Evolutionary conservation across 2,113 vertebrate genomes (phyloP).

Genomic region (Microcebus murinus): DNA sequence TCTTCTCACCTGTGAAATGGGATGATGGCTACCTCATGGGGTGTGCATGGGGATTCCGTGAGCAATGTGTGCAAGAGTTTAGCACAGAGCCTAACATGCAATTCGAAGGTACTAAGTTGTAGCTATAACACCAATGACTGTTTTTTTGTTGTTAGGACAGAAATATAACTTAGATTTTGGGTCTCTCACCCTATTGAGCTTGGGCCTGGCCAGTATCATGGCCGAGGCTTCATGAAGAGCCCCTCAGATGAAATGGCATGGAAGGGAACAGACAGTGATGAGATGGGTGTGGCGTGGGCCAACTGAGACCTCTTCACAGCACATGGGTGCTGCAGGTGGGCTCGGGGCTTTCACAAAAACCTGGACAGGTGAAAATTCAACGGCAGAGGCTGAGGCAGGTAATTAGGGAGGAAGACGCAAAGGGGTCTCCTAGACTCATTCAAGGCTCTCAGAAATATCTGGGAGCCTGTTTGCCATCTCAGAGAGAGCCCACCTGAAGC

Average conservation of each 20-base stretch:
- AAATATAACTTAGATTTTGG: neutral
- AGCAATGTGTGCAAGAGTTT: neutral
- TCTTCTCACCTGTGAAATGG: neutral
- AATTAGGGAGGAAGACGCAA: neutral
- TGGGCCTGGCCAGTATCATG: neutral
- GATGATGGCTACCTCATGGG: neutral
- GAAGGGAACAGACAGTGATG: neutral
- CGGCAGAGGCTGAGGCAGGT: neutral
- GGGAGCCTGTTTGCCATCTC: neutral
- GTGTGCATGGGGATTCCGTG: neutral
- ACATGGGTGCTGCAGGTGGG: too few relatives aligned
- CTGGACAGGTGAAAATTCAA: neutral
- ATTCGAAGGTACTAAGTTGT: neutral
- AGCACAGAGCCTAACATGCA: neutral
- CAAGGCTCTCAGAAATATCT: neutral
- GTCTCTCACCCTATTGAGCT: neutral
- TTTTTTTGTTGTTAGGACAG: neutral
- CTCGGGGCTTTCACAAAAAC: neutral
- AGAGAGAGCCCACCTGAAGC: neutral
- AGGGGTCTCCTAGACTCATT: neutral
- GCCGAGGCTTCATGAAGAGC: neutral
- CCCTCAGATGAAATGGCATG: neutral
- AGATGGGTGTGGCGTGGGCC: fast-evolving
- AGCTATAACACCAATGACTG: neutral
- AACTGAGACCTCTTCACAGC: neutral